Percentiles rank a stretch among this genome's conserved stretches.
Conservation (phyloP, 2,888 invertebrate species). For the Chromoteleia sp. region DNA sequence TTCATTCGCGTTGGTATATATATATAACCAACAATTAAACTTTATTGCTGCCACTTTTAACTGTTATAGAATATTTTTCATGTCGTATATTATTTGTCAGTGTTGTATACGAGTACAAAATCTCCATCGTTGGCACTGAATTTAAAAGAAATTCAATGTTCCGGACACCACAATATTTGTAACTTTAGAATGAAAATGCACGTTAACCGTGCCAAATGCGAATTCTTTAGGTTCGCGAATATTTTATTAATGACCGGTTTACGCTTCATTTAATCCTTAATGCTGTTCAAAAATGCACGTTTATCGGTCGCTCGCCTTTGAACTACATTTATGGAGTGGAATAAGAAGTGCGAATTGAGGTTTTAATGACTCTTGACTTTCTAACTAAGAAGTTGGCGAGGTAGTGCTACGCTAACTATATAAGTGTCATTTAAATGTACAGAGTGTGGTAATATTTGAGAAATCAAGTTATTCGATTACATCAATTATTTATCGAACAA, state of each 20-base stretch:
- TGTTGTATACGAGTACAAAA: neutral
- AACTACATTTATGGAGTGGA: neutral
- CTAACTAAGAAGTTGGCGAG: too few relatives aligned
- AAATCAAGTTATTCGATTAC: too few relatives aligned
- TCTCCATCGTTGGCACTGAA: neutral
- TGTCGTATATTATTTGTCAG: too few relatives aligned
- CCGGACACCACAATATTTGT: neutral
- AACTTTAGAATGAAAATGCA: neutral
- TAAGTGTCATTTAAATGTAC: conserved; percentile 5
- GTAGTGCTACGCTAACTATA: too few relatives aligned
- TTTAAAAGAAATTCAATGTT: neutral
- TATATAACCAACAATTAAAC: too few relatives aligned
- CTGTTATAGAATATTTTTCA: too few relatives aligned
- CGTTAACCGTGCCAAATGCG: neutral
- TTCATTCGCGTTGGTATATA: too few relatives aligned
- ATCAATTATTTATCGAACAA: too few relatives aligned
- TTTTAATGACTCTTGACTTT: neutral
- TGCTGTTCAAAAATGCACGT: neutral
- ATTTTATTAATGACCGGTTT: neutral
- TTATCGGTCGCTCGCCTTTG: neutral
- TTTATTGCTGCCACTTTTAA: too few relatives aligned
- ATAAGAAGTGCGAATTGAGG: neutral
- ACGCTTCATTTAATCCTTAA: neutral
- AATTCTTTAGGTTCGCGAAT: neutral
- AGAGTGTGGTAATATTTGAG: neutral